Conservation (phyloP, 2,888 invertebrate genomes). For the Drosophila prolongata region DNA sequence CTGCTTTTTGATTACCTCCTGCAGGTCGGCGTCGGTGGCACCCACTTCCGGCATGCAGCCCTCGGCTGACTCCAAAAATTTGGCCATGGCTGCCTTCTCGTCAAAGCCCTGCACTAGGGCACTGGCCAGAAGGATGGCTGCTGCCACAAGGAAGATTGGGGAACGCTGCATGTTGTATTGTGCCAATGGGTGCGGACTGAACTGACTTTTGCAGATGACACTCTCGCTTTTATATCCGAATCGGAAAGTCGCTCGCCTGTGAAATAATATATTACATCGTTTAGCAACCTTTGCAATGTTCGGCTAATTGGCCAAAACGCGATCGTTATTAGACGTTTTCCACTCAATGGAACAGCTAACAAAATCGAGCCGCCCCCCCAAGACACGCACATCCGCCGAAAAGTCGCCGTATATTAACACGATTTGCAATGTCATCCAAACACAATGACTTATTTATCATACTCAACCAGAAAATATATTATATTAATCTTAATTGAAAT, state of each 20-base stretch:
- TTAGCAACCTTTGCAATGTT: conserved; percentile 22
- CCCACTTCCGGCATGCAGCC: conserved; percentile 74
- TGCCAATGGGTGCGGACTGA: conserved; percentile 38
- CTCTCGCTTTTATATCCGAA: conserved; percentile 53
- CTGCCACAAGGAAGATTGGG: conserved; percentile 21
- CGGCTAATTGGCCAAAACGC: conserved; percentile 20
- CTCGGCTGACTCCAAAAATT: conserved; percentile 56
- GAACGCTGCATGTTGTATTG: conserved; percentile 49
- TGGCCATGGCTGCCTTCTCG: conserved; percentile 61
- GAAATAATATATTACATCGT: conserved; percentile 69
- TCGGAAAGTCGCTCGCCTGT: conserved; percentile 61
- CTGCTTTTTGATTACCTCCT: conserved; percentile 54
- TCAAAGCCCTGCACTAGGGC: conserved; percentile 53
- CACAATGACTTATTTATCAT: neutral
- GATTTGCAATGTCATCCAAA: neutral
- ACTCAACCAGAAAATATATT: too few species aligned
- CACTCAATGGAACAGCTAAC: neutral
- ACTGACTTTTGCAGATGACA: neutral
- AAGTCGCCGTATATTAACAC: neutral
- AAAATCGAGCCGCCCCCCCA: conserved; percentile 7
- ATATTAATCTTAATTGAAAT: too few species aligned
- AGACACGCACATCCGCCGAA: conserved; percentile 14
- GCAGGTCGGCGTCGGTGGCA: conserved; percentile 70
- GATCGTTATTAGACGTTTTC: neutral
- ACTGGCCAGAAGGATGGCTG: conserved; percentile 45